Base-by-base conservation (phyloP, 2,888 invertebrate species). In the Synergus gifuensis region DNA sequence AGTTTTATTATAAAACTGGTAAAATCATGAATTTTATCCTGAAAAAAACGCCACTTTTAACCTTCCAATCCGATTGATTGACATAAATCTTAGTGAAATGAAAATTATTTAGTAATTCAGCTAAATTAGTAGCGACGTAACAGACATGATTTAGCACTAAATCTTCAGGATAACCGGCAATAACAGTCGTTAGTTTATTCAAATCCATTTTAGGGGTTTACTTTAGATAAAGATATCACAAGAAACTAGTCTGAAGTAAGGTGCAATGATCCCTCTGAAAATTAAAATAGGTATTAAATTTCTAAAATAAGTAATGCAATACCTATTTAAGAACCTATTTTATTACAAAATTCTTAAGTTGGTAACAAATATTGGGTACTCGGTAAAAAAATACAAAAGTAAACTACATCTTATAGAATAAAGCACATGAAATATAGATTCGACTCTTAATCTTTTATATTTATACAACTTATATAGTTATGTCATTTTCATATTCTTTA, bases 131-230 rank as follows among this genome's bases (percentile, higher is more conserved):
- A 22, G 94, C 94, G 67, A 95, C 91, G 77, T 94, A 91, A 81
- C 93, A 92, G 36, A 93, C 92, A 90, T 95, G 94, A 22, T 93
- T 93, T 87, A 94, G 95, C 76, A 92, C 86, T 80, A 89, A 87
- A 87, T 94, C 94, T 84, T 94, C 93, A 16, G 93, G 92, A 87
- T 93, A 92, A 66, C 95, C 95, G 63, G 93, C 93, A 86, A 95
- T 93, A 60, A 94, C 90, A 87, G 81, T 85, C 9, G 79, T 60
- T 62, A 84, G 78, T 80, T 80, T 84, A 28, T 78, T 67, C 14
- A 76, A 36, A 76, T 76, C 60, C 67, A 76, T 80, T 28, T 64
- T 49, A 60, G 14, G 14, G 14, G 4, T 40, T n/a, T 60, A 22
- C 16, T 49, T 18, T 14, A 2, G 12, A 62, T 58, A 58, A 42